These are phyloP conservation scores for Anthopleura sola DNA, from an alignment of 64 coral and sea anemone genomes.

Conservation along the genomic window DNA sequence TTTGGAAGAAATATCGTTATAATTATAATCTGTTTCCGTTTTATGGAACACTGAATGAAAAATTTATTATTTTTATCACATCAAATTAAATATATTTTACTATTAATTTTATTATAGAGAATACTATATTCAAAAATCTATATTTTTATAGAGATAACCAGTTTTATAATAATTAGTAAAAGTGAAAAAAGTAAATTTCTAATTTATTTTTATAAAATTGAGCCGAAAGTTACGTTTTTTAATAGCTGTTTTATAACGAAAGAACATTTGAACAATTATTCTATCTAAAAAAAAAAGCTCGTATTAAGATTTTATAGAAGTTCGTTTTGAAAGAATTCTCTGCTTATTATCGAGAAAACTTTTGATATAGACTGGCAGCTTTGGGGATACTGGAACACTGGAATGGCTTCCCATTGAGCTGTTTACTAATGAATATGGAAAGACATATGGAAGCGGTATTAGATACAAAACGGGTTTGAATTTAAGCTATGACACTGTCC, in stretches of 20 bases:
- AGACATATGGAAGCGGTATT: no score
- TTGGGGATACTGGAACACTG: no score
- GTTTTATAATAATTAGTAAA: background rate
- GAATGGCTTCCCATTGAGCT: no score
- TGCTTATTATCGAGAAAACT: no score
- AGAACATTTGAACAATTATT: background rate
- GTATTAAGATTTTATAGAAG: no score
- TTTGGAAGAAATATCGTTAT: conserved; percentile 8
- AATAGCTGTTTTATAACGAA: background rate
- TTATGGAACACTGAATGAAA: background rate
- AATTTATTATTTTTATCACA: background rate
- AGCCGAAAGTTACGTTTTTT: background rate
- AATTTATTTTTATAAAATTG: conserved; percentile 15
- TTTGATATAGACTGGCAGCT: no score
- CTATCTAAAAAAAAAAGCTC: background rate
- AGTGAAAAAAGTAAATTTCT: background rate
- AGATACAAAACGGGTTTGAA: no score
- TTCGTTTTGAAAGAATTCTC: no score
- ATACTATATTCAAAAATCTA: background rate
- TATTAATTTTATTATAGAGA: background rate
- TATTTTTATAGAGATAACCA: conserved; percentile 11
- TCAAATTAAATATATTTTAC: background rate
- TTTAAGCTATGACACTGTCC: no score
- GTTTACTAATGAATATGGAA: no score
- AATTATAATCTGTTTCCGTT: background rate